Evolutionary conservation across 2,888 invertebrate genomes (phyloP).

Genomic region (Drosophila merina): DNA sequence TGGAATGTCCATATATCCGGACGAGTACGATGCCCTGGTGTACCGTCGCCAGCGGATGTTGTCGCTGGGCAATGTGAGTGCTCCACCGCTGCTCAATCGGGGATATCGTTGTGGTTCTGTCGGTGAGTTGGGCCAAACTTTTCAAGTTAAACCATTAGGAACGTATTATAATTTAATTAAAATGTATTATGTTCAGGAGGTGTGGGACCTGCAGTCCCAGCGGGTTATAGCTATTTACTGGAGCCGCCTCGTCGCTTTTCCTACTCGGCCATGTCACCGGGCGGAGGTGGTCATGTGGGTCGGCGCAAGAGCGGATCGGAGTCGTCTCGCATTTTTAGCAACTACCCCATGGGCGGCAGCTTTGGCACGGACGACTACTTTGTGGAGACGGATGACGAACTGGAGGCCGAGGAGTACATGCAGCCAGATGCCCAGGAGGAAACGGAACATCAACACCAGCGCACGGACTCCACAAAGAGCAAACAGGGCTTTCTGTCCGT

Average conservation of each 20-base stretch:
- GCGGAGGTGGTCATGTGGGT: constrained; percentile 59
- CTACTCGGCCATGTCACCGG: constrained; percentile 82
- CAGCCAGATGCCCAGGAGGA: constrained; percentile 79
- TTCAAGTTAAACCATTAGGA: too few relatives aligned
- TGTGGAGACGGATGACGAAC: constrained; percentile 84
- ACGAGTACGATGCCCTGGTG: constrained; percentile 84
- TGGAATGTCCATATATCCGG: constrained; percentile 85
- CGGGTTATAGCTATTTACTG: constrained; percentile 89
- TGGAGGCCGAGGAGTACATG: constrained; percentile 84
- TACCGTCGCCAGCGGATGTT: constrained; percentile 86
- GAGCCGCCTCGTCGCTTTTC: constrained; percentile 88
- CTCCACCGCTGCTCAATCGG: constrained; percentile 85
- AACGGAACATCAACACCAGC: constrained; percentile 63
- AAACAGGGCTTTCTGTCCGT: constrained; percentile 83
- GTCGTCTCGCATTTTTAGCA: constrained; percentile 84
- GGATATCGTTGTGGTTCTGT: constrained; percentile 87
- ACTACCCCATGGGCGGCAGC: constrained; percentile 84
- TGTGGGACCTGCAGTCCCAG: constrained; percentile 85
- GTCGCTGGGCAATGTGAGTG: constrained; percentile 88
- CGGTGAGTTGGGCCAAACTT: constrained; percentile 75
- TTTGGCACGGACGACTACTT: constrained; percentile 84
- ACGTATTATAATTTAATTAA: background rate
- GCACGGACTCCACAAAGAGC: constrained; percentile 82
- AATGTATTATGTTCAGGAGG: constrained; percentile 81
- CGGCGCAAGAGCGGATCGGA: constrained; percentile 87